Conservation (phyloP, 2,797 vertebrate species). For the Gadopsis marmoratus region DNA sequence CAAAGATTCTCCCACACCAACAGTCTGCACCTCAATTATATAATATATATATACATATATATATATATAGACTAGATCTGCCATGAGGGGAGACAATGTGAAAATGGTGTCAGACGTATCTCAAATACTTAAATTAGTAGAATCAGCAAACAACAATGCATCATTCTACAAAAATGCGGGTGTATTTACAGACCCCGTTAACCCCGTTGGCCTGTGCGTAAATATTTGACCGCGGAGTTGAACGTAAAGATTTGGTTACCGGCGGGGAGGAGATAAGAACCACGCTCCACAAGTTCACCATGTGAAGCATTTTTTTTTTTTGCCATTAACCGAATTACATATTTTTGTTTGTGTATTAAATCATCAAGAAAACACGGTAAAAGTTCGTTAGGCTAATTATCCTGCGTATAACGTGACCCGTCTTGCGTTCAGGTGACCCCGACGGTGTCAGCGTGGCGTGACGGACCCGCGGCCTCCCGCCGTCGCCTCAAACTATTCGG, state of each 20-base stretch:
- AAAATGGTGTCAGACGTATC: not conserved
- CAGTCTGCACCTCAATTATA: not conserved
- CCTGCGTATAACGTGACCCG: conserved; percentile 40
- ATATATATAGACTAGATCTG: not conserved
- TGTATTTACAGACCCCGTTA: not conserved
- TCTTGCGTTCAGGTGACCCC: no score
- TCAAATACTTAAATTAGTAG: not conserved
- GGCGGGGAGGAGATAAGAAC: not conserved
- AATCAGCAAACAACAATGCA: conserved; percentile 40
- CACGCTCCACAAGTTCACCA: not conserved
- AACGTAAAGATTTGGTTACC: not conserved
- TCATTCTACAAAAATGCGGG: not conserved
- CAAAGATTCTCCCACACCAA: not conserved
- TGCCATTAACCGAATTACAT: no score
- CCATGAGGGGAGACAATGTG: not conserved
- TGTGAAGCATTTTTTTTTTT: no score
- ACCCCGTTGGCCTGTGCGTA: not conserved
- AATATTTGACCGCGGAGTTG: conserved; percentile 48
- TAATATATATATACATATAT: no score
- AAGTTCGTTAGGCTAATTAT: not conserved
- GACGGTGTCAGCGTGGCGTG: no score
- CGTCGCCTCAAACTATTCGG: no score
- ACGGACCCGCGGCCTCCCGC: no score
- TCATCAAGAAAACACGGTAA: not conserved
- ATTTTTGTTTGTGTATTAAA: not conserved